These are phyloP conservation scores for Sebastes minor DNA, from an alignment of 2,797 vertebrate genomes.

Conservation along the genomic window DNA sequence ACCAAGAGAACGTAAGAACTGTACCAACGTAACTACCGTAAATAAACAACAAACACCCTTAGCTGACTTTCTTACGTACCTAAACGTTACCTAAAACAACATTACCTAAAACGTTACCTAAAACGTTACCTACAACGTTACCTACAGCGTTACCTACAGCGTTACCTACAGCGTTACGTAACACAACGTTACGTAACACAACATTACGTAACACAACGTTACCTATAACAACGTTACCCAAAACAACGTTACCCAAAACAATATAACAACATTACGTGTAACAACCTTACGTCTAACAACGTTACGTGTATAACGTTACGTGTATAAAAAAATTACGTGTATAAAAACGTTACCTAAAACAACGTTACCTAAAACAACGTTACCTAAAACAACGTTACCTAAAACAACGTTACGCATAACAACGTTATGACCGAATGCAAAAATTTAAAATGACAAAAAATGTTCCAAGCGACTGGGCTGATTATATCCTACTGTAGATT, in stretches of 20 bases:
- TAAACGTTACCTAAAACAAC: neutral
- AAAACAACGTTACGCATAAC: too few relatives aligned
- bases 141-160: neutral
- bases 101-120: too few relatives aligned
- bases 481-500: neutral
- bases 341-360: too few relatives aligned
- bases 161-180: too few relatives aligned
- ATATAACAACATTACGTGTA: too few relatives aligned
- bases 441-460: rapidly evolving
- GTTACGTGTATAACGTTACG: rapidly evolving
- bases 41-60: neutral
- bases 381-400: too few relatives aligned
- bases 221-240: rapidly evolving
- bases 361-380: too few relatives aligned
- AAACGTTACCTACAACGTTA: neutral
- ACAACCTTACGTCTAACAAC: too few relatives aligned
- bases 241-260: neutral
- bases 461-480: neutral
- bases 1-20: neutral
- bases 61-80: neutral
- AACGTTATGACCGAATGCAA: neutral
- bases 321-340: too few relatives aligned
- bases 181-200: neutral
- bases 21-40: neutral
- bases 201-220: rapidly evolving